Evolutionary conservation across 2,113 vertebrate genomes (phyloP), one percentile per base, ranked within the genome.

Genomic region (Lethenteron camtschaticum): DNA sequence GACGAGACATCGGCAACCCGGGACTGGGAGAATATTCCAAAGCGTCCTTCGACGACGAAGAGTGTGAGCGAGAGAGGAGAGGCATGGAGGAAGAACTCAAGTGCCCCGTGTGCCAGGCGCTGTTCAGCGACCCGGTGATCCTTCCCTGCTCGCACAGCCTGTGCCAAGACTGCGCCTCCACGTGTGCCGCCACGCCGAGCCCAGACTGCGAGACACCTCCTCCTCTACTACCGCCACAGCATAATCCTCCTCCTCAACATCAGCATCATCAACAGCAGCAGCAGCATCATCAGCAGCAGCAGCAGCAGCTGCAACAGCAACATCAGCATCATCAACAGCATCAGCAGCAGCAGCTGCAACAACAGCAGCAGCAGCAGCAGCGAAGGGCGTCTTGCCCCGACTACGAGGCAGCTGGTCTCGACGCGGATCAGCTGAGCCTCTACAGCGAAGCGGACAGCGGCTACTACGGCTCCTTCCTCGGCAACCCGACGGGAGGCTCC

Each of bases 391-490:
- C 70, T 58, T 78, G 55, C 63, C 72, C 20, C 58, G 72, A 16
- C 68, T 72, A 72, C 20, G 76, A 78, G 66, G 66, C 72, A 16
- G 70, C 63, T 56, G 63, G 68, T 58, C 59, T 72, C 66, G 71
- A 72, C 18, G 80, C 85, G 76, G 90, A 95, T 79, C 94, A 92
- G 77, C 86, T 96, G 82, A 96, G 90, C 71, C 76, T 90, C 77
- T 84, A 90, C 79, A 92, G 90, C 75, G 91, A 96, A 81, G 87
- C 90, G 57, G 91, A 96, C 83, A 96, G 91, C 80, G 91, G 91
- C 14, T 95, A 95, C 74, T 95, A 95, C 74, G 91, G 91, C 57
- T 96, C 91, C 69, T 95, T 87, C 82, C 58, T 68, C 56, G 55
- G 71, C 57, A 68, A 56, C 20, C 71, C 71, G 56, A 90, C 88